These are phyloP conservation scores for Lasioglossum villosulum DNA, from an alignment of 2,888 invertebrate genomes.

Conservation along the genomic window DNA sequence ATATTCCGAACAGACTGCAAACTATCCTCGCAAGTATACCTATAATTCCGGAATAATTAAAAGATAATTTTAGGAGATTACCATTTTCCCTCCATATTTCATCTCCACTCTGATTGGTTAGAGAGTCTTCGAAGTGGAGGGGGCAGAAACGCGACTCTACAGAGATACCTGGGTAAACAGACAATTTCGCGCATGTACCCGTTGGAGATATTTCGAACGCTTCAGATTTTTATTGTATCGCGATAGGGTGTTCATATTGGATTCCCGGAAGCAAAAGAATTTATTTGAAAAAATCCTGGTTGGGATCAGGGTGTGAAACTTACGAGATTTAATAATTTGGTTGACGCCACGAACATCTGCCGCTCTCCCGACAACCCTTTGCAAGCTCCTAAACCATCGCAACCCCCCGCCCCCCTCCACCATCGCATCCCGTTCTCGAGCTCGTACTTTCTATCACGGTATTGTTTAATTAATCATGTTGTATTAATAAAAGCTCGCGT, in stretches of 20 bases:
- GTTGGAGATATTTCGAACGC: background rate
- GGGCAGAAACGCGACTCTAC: background rate
- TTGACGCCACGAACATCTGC: conserved; percentile 83
- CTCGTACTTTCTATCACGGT: conserved; percentile 42
- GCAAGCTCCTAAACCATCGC: conserved; percentile 71
- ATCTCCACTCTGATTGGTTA: too few species aligned
- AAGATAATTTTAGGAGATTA: too few species aligned
- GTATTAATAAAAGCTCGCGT: conserved; percentile 82
- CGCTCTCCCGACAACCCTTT: conserved; percentile 76
- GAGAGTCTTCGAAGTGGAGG: background rate
- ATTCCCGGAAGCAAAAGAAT: conserved; percentile 40
- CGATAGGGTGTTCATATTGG: background rate
- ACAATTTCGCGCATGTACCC: background rate
- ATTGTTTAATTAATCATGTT: conserved; percentile 83
- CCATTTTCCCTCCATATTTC: too few species aligned
- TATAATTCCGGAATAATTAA: background rate
- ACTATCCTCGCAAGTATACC: background rate
- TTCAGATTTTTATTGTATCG: background rate
- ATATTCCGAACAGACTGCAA: background rate
- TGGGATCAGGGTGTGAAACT: conserved; percentile 68
- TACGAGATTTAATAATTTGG: conserved; percentile 82
- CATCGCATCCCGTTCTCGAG: conserved; percentile 20
- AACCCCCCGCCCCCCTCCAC: conserved; percentile 6
- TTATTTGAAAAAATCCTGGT: conserved; percentile 53
- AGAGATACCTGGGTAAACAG: background rate